Percentiles rank a stretch among this genome's conserved stretches.
These are phyloP conservation scores for Chaetorhynchus papuensis DNA, from an alignment of 2,113 vertebrate genomes.

Conservation along the genomic window DNA sequence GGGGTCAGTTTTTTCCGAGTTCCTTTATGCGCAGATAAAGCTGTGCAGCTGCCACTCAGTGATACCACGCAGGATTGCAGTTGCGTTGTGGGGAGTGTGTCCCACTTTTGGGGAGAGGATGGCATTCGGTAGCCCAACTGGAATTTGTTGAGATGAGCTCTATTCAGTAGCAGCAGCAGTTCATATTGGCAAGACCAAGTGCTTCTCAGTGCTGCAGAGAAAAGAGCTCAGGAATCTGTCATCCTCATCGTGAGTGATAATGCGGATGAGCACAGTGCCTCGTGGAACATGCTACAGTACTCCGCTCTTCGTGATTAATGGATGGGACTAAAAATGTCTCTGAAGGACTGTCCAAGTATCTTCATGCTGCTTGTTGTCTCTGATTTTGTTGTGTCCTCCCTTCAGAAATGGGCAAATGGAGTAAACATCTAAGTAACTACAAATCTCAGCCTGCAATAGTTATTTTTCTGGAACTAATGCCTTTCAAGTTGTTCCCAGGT, in stretches of 20 bases:
- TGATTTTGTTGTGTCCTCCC: not conserved
- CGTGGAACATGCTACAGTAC: not conserved
- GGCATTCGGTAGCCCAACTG: rapidly evolving
- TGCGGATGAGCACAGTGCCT: rapidly evolving
- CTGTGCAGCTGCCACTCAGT: rapidly evolving
- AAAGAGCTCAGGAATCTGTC: not conserved
- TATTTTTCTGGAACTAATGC: not conserved
- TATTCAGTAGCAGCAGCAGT: not conserved
- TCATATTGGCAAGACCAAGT: rapidly evolving
- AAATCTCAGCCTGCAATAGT: not conserved
- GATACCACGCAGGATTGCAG: rapidly evolving
- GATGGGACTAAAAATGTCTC: not conserved
- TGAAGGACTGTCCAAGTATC: not conserved
- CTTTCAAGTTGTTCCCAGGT: not conserved
- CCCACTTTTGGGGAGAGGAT: not conserved
- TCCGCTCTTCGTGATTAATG: not conserved
- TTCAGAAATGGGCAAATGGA: not conserved
- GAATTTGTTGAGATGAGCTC: not conserved
- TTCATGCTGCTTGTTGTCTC: not conserved
- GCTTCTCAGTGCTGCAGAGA: not conserved
- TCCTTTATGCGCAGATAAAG: not conserved
- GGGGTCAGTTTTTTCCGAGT: not conserved
- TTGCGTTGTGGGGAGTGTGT: not conserved
- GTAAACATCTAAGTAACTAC: not conserved
- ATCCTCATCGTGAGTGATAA: rapidly evolving